These are phyloP conservation scores for Catharus ustulatus DNA, from an alignment of 2,797 vertebrate genomes.

Conservation along the genomic window DNA sequence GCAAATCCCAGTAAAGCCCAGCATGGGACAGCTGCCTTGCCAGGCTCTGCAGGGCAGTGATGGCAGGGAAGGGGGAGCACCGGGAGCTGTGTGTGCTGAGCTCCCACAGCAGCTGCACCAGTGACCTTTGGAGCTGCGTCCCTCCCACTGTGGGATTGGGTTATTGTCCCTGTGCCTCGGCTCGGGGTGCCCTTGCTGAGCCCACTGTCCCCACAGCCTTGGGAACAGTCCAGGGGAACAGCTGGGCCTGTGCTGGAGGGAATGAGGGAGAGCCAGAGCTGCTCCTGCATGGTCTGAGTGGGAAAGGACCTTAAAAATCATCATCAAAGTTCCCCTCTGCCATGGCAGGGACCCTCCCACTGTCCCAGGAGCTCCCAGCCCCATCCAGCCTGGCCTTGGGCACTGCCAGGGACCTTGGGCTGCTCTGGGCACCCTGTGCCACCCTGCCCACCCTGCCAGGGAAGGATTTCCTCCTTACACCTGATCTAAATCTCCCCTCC, in stretches of 20 bases:
- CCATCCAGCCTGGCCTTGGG: background rate
- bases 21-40: fast-evolving
- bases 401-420: background rate
- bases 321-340: background rate
- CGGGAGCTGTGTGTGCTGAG: background rate
- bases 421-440: background rate
- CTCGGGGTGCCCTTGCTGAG: background rate
- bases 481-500: fast-evolving
- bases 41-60: background rate
- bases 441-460: background rate
- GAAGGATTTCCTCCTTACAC: background rate
- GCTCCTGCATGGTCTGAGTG: fast-evolving
- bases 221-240: background rate
- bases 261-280: fast-evolving
- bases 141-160: background rate
- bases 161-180: background rate
- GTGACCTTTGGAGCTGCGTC: too few species aligned
- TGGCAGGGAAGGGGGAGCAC: fast-evolving
- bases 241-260: background rate
- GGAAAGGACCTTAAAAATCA: fast-evolving
- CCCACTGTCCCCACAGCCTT: background rate
- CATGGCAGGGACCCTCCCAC: background rate
- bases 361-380: background rate
- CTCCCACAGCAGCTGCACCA: background rate
- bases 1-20: fast-evolving